These are phyloP conservation scores for Chunga burmeisteri DNA, from an alignment of 2,113 vertebrate genomes.

Conservation along the genomic window DNA sequence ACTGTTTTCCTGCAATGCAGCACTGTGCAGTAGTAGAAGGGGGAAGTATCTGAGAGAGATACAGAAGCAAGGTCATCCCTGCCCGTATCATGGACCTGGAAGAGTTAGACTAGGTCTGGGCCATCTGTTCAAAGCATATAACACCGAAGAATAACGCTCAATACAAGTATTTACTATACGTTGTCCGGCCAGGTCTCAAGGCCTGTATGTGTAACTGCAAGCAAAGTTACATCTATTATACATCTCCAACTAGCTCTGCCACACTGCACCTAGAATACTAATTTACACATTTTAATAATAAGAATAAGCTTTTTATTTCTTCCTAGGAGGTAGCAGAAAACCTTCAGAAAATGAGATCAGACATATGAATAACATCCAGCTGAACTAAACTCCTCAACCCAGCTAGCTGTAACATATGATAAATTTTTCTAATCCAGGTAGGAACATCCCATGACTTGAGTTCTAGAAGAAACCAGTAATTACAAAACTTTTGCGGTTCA, in stretches of 20 bases:
- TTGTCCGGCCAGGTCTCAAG: conserved; percentile 64
- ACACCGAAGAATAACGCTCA: not conserved
- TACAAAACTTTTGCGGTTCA: not conserved
- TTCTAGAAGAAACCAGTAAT: not conserved
- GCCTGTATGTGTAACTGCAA: conserved; percentile 39
- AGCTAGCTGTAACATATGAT: not conserved
- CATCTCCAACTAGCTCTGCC: not conserved
- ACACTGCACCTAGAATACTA: not conserved
- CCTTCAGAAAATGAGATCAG: not conserved
- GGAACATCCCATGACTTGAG: not conserved
- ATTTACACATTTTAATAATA: not conserved
- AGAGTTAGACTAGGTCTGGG: not conserved
- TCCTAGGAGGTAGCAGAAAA: not conserved
- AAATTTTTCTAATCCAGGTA: not conserved
- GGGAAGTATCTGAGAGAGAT: not conserved
- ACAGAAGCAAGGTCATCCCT: not conserved
- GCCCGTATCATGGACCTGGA: not conserved
- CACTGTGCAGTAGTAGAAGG: not conserved
- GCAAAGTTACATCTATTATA: not conserved
- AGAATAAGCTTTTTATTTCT: not conserved
- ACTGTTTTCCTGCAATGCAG: conserved; percentile 17
- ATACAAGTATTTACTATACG: not conserved
- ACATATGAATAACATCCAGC: not conserved
- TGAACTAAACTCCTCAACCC: not conserved
- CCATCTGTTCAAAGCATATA: not conserved